phyloP scores from a whole-genome alignment of 2,888 invertebrate species.

The Halictus quadricinctus region DNA sequence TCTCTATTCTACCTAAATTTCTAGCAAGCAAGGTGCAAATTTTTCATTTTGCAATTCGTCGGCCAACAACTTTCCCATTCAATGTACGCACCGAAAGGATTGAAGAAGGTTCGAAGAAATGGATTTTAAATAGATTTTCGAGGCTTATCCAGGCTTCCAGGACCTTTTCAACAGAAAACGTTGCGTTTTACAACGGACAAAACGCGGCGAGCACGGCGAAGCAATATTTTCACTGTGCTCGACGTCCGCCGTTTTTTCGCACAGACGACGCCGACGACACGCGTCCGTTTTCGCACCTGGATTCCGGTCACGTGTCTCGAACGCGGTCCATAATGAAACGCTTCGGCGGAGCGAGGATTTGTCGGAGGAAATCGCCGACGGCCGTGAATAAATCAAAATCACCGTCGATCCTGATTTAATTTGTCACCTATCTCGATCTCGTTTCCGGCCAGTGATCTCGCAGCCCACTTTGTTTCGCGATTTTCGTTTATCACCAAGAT shows the following conservation, averaged over 20 bases:
- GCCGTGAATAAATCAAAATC: conserved; percentile 37
- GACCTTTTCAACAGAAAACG: background rate
- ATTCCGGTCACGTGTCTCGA: conserved; percentile 43
- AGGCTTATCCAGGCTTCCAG: background rate
- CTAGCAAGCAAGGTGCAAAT: too few relatives aligned
- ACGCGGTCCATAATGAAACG: conserved; percentile 43
- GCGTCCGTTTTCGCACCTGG: background rate
- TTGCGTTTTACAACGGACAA: background rate
- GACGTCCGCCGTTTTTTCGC: background rate
- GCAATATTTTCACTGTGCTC: background rate
- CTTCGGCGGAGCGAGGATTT: conserved; percentile 42
- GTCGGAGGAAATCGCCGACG: conserved; percentile 28
- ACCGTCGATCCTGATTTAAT: background rate
- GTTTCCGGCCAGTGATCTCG: conserved; percentile 5
- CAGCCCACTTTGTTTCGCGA: background rate
- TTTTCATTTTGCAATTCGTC: background rate
- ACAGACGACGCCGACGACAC: background rate
- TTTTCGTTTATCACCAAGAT: background rate
- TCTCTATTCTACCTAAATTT: too few relatives aligned
- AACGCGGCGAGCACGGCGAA: background rate
- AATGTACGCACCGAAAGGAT: background rate
- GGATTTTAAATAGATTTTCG: background rate
- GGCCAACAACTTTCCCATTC: background rate
- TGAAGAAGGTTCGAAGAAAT: background rate
- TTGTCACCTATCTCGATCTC: background rate